Evolutionary conservation across 2,888 invertebrate species (phyloP), one percentile per base, ranked within the genome.

Genomic region (Dexiosoma caninum): DNA sequence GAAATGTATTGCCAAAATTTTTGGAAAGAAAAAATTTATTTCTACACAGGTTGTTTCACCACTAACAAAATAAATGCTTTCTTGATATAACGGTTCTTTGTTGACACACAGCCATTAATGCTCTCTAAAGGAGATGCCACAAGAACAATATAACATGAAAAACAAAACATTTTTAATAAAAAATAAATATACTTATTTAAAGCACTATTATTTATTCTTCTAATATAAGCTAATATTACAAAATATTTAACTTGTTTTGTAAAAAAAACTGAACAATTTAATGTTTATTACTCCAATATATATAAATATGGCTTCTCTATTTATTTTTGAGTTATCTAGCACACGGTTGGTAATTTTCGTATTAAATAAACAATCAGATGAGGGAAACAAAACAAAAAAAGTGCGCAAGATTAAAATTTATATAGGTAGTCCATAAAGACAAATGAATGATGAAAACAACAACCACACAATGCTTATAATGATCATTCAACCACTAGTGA

Each of bases 31-130:
- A 12, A 42, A 14, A 21, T 5, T 30, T 16, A 46, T 21, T 14
- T 19, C 8, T 14, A 16, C 23, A 10, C n/a, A n/a, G n/a, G n/a
- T n/a, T n/a, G 2, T 46, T 35, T 37, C 46, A 42, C 44, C 40
- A 66, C 42, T n/a, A 53, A 16, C 19, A 62, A 64, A 44, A 46
- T 60, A 60, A 71, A 42, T 49, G 40, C 32, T 42, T 66, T 40
- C 51, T 62, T 23, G 44, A 81, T 53, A 81, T 81, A 81, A 81
- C 80, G 80, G 80, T 81, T 81, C 76, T 59, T 53, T 57, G 66
- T 67, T 78, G 78, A 72, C 71, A 72, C 12, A 37, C 35, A 27
- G 44, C 35, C 57, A 44, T 37, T 21, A 1, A 23, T 12, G 32
- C 4, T 55, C 2, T 7, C 0, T 19, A 51, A 10, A 2, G 57